Conservation (phyloP, 2,888 invertebrate species). For the Nephrotoma flavescens region DNA sequence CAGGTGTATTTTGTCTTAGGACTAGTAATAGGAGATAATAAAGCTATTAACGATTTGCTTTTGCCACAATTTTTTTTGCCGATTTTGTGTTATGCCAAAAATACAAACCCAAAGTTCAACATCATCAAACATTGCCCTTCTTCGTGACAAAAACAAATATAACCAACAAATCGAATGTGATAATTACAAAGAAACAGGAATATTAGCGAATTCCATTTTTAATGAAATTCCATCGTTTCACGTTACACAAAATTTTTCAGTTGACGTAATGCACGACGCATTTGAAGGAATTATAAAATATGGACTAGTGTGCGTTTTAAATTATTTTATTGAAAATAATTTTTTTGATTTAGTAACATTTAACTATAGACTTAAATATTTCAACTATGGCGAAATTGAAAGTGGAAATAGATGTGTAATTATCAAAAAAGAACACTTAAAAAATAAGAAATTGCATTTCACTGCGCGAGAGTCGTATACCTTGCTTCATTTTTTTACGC, state of each 20-base stretch:
- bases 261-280: slow-evolving; percentile 12
- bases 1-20: slow-evolving; percentile 10
- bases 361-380: slow-evolving; percentile 10
- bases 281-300: slow-evolving; percentile 10
- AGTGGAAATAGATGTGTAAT: slow-evolving; percentile 6
- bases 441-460: slow-evolving; percentile 10
- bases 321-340: slow-evolving; percentile 7
- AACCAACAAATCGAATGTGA: slow-evolving; percentile 4
- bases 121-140: too few relatives aligned
- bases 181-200: slow-evolving; percentile 10
- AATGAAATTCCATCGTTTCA: slow-evolving; percentile 11
- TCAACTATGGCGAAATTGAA: slow-evolving; percentile 11
- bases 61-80: slow-evolving; percentile 11
- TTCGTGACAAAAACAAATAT: not conserved
- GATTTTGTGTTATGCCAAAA: slow-evolving; percentile 8
- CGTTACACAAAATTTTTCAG: slow-evolving; percentile 11
- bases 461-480: slow-evolving; percentile 10
- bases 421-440: slow-evolving; percentile 8
- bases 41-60: slow-evolving; percentile 7
- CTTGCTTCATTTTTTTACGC: slow-evolving; percentile 9
- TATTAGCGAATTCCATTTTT: slow-evolving; percentile 10
- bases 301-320: not conserved
- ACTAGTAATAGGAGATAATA: slow-evolving; percentile 9
- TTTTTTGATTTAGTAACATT: slow-evolving; percentile 9
- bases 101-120: not conserved